These are phyloP conservation scores for Pyralis farinalis DNA, from an alignment of 2,888 invertebrate species.

Conservation along the genomic window DNA sequence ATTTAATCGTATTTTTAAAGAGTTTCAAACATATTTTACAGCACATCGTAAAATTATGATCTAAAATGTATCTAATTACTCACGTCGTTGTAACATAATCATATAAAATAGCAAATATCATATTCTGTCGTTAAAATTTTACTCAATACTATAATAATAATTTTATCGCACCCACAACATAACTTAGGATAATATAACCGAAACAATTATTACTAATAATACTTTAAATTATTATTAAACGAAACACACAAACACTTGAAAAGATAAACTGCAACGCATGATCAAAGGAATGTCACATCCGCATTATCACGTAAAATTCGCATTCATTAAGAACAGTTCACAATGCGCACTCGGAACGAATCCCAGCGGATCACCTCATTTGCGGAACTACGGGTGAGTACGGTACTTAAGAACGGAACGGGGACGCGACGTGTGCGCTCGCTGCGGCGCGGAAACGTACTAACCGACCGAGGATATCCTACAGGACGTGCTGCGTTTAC, in stretches of 20 bases:
- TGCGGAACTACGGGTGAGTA: slow-evolving; percentile 16
- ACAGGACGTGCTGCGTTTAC: slow-evolving; percentile 65
- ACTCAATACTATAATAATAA: too few relatives aligned
- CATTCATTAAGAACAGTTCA: slow-evolving; percentile 30
- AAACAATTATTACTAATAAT: too few relatives aligned
- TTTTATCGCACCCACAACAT: background rate
- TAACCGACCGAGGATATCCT: slow-evolving; percentile 69
- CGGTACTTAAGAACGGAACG: slow-evolving; percentile 50
- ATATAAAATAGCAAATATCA: too few relatives aligned
- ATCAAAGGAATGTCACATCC: background rate
- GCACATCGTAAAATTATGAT: too few relatives aligned
- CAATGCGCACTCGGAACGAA: slow-evolving; percentile 29
- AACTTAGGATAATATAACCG: too few relatives aligned
- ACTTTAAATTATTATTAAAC: too few relatives aligned
- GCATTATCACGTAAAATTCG: slow-evolving; percentile 3
- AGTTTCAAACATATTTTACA: too few relatives aligned
- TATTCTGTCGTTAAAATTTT: too few relatives aligned
- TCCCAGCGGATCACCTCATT: slow-evolving; percentile 36
- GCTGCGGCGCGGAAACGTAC: slow-evolving; percentile 66
- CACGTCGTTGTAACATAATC: too few relatives aligned
- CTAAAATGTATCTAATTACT: too few relatives aligned
- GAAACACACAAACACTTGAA: background rate
- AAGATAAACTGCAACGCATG: background rate
- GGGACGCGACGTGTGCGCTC: slow-evolving; percentile 60
- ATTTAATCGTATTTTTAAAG: too few relatives aligned